Evolutionary conservation across 2,888 invertebrate species (phyloP), one percentile per base, ranked within the genome.

Genomic region (Idaea aversata): DNA sequence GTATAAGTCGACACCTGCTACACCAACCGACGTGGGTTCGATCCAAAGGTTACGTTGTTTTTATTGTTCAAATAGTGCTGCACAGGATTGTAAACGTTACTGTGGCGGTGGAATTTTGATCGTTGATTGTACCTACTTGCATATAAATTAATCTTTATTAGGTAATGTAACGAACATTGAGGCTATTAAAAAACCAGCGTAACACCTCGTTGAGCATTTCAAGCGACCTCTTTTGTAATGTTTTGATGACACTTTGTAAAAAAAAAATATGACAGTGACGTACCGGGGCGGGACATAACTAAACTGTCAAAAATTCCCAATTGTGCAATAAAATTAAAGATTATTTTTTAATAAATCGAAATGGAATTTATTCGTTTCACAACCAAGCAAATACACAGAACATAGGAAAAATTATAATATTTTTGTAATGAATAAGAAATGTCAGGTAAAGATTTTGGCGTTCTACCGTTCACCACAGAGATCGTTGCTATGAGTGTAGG

Each of bases 371-470:
- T 79, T 75, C 73, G 72, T 75, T 71, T 67, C 70, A 72, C 70
- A 76, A 72, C 73, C 75, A 76, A 80, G 68, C 73, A 76, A 75
- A 73, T 70, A 72, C 72, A 69, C 69, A 70, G 64, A 64, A 68
- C 63, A 65, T 68, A 72, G 71, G 72, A 76, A 70, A 65, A 70
- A 67, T 76, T 73, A 15, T 67, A 65, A 78, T 74, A 76, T 75
- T 75, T 75, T 77, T 85, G 85, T 84, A 77, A 88, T 86, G 85
- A 82, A 77, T 79, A 75, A 81, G 80, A 81, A 77, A 88, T 90
- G 89, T 86, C 89, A 81, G 87, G 89, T 89, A 75, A 76, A 74
- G 63, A 68, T 59, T 68, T 61, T 65, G 47, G 47, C 13, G 36
- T 25, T 25, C 25, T 25, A 25, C 25, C 25, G 25, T 25, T 25